Percentiles rank a stretch among this genome's conserved stretches.
phyloP scores from a whole-genome alignment of 92 coral and sea anemone species.

The Paramuricea clavata region DNA sequence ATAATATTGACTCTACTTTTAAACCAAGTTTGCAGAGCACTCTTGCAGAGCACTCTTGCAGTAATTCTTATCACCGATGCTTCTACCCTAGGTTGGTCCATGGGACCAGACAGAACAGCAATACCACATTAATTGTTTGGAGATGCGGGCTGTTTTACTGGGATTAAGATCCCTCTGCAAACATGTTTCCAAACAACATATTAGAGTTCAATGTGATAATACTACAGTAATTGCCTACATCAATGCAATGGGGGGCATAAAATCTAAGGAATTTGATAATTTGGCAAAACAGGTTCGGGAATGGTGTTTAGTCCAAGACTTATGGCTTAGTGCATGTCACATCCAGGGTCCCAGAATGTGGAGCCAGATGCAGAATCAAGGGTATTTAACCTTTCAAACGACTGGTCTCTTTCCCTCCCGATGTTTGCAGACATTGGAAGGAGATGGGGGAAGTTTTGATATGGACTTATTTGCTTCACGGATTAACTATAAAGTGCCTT shows the following conservation, averaged over 20 bases:
- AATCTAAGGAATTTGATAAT: neutral
- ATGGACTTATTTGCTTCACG: conserved; percentile 52
- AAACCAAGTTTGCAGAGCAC: too few relatives aligned
- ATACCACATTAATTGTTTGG: too few relatives aligned
- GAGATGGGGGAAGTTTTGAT: conserved; percentile 7
- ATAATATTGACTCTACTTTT: too few relatives aligned
- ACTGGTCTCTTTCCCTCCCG: neutral
- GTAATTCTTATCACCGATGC: too few relatives aligned
- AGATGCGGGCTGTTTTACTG: too few relatives aligned
- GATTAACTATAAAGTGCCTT: conserved; percentile 27
- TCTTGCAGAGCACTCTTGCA: too few relatives aligned
- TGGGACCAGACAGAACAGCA: too few relatives aligned
- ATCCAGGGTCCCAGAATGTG: neutral
- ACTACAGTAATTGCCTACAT: neutral
- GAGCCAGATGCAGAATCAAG: neutral
- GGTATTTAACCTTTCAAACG: neutral
- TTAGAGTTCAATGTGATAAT: too few relatives aligned
- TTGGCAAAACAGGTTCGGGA: neutral
- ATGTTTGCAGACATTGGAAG: neutral
- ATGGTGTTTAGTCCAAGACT: neutral
- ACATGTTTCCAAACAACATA: too few relatives aligned
- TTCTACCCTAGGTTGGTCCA: too few relatives aligned
- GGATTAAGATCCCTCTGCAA: too few relatives aligned
- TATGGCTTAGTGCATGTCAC: neutral
- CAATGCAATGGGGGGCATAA: neutral